Conservation (phyloP, 2,113 vertebrate species). For the Mesocricetus auratus region DNA sequence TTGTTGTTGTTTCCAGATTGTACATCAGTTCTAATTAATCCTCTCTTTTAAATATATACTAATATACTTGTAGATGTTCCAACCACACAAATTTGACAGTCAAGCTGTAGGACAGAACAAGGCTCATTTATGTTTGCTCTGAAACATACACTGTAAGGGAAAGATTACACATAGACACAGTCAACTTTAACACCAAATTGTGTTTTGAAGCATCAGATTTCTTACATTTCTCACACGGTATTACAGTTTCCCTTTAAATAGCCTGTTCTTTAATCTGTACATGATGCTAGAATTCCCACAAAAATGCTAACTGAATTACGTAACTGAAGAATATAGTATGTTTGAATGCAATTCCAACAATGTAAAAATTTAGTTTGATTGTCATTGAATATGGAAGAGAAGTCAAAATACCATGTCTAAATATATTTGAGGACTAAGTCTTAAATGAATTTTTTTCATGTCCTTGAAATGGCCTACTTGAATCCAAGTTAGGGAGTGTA, state of each 20-base stretch:
- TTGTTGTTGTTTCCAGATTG: not conserved
- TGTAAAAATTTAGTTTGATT: conserved; percentile 45
- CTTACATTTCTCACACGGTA: not conserved
- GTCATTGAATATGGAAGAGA: not conserved
- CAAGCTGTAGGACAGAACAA: not conserved
- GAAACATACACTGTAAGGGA: not conserved
- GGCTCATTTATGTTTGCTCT: not conserved
- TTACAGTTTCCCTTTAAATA: conserved; percentile 19
- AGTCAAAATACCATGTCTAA: not conserved
- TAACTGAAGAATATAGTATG: conserved; percentile 24
- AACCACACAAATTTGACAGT: not conserved
- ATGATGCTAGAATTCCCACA: not conserved
- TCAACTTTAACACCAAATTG: not conserved
- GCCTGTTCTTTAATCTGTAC: not conserved
- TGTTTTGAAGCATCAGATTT: conserved; percentile 8
- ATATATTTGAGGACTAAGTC: conserved; percentile 26
- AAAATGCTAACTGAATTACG: conserved; percentile 5
- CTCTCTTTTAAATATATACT: not conserved
- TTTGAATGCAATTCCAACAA: not conserved
- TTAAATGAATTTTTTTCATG: not conserved
- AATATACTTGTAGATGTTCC: not conserved
- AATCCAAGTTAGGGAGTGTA: conserved; percentile 30
- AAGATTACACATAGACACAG: not conserved
- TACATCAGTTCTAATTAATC: not conserved
- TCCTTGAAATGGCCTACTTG: conserved; percentile 11